Conservation (phyloP, 2,113 vertebrate genomes). For the Colossoma macropomum region DNA sequence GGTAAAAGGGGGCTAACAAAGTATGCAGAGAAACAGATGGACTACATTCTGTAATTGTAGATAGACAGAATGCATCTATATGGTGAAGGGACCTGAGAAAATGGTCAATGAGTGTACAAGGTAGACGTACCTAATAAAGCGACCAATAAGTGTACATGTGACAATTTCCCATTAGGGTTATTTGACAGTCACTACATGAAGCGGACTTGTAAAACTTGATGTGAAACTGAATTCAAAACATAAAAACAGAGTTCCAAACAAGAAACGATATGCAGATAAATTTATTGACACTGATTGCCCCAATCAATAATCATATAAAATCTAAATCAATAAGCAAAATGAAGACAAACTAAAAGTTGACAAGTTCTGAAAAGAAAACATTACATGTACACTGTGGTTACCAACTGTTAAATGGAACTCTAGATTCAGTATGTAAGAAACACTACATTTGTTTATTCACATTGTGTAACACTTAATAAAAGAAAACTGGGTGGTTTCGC, state of each 20-base stretch:
- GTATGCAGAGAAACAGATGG: no score
- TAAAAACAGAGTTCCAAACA: neutral
- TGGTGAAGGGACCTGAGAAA: no score
- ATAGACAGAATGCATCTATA: no score
- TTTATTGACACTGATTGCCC: slow-evolving; percentile 40
- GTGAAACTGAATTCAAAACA: no score
- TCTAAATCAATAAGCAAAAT: slow-evolving; percentile 13
- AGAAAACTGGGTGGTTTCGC: neutral
- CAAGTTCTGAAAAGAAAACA: slow-evolving; percentile 2
- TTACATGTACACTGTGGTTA: neutral
- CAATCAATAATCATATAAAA: slow-evolving; percentile 42
- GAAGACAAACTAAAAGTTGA: slow-evolving; percentile 40
- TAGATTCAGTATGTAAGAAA: neutral
- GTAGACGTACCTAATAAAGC: no score
- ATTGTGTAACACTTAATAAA: slow-evolving; percentile 12
- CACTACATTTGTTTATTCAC: slow-evolving; percentile 7
- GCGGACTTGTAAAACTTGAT: no score
- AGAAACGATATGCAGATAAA: neutral
- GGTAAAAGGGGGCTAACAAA: no score
- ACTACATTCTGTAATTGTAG: no score
- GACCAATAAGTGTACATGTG: no score
- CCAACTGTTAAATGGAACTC: neutral
- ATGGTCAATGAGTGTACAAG: no score
- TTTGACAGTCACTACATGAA: no score
- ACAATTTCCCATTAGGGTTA: no score